Evolutionary conservation across 2,797 vertebrate species (phyloP), one percentile per base, ranked within the genome.

Genomic region (Strix occidentalis): DNA sequence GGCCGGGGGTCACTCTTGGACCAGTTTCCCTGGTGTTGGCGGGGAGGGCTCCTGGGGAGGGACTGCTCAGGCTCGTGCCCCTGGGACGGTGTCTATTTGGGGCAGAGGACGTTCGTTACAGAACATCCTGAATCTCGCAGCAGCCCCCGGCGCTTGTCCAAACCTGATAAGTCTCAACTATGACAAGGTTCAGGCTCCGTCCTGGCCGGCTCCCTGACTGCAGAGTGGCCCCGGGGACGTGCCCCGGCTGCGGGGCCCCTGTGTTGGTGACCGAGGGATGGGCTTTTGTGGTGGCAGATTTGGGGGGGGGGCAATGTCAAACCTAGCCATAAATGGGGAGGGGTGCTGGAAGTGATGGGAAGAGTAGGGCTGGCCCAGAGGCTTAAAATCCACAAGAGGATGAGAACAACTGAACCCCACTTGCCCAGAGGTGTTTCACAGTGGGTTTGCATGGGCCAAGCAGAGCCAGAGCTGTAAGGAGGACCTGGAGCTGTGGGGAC

Each of bases 131-230:
- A 92, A 84, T 96, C 83, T 77, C 1, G 77, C 77, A 1, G 88
- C 94, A 89, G 94, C 77, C 90, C 58, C 90, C 95, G 89, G 95
- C 92, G 1, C 87, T 94, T 93, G 91, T 94, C 96, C 95, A 96
- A 96, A 96, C 95, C 95, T 94, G 93, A 90, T 95, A 93, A 96
- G 80, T 93, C 92, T 92, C 82, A 94, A 94, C 92, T 93, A 90
- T 94, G 89, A 91, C 71, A 90, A 95, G 95, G 96, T 95, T 93
- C 95, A 96, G 92, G 74, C 93, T 91, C 89, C 0, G 8, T 56
- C 60, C 95, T 92, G 95, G 89, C 84, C 0, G 3, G 19, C 76
- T 94, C 94, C 61, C 41, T 0, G 0, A 11, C 61, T 64, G 61
- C 65, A 60, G 8, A 72, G 65, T 6, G 7, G 64, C 80, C 56